These are phyloP conservation scores for Bombus picipes DNA, from an alignment of 1,140 invertebrate species.

Conservation along the genomic window DNA sequence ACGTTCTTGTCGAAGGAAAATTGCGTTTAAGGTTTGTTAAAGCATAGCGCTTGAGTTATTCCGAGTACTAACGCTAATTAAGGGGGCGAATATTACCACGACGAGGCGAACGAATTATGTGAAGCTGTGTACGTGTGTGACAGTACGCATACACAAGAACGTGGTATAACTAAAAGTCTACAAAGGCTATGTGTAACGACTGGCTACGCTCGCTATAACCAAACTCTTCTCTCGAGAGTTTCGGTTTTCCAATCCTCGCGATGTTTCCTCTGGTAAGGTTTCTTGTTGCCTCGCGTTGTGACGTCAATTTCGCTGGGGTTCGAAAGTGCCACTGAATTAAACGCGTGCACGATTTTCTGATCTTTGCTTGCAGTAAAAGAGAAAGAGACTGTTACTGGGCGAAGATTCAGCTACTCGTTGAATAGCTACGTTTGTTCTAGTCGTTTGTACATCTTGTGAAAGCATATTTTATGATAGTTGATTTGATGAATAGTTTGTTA, in stretches of 20 bases:
- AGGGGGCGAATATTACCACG: neutral
- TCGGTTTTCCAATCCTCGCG: constrained; percentile 8
- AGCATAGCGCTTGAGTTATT: neutral
- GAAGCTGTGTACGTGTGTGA: neutral
- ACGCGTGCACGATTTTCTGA: neutral
- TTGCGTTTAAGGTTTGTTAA: constrained; percentile 1
- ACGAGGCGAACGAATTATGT: neutral
- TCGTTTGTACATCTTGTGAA: neutral
- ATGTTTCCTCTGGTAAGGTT: constrained; percentile 12
- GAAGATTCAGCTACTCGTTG: neutral
- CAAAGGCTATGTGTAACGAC: constrained; percentile 2
- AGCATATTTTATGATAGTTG: too few relatives aligned
- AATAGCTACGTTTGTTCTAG: neutral
- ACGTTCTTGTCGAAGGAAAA: neutral
- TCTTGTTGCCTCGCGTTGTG: neutral
- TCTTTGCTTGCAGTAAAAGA: neutral
- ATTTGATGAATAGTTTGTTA: neutral
- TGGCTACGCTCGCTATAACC: neutral
- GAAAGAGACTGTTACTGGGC: neutral
- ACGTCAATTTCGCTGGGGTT: neutral
- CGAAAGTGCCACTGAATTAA: neutral
- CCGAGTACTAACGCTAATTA: neutral
- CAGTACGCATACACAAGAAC: neutral
- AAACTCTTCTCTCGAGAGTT: constrained; percentile 14
- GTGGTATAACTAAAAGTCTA: constrained; percentile 7